These are phyloP conservation scores for Hipposideros armiger DNA, from an alignment of 2,113 vertebrate species.

Conservation along the genomic window DNA sequence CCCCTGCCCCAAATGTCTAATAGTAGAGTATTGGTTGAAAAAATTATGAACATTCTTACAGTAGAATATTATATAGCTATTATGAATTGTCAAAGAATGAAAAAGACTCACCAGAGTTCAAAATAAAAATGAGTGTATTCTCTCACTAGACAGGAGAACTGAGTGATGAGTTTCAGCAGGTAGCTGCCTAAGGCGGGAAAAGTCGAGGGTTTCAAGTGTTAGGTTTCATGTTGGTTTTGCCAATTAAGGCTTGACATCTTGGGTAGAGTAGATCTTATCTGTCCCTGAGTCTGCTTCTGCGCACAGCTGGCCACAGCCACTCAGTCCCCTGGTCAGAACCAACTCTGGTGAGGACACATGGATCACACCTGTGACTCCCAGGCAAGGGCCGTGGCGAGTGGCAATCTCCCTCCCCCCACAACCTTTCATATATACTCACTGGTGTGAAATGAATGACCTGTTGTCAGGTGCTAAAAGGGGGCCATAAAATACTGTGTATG, in stretches of 20 bases:
- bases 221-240: neutral
- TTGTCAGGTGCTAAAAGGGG: neutral
- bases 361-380: fast-evolving
- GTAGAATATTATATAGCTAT: neutral
- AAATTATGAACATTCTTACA: neutral
- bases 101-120: neutral
- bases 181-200: neutral
- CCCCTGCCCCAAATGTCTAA: neutral
- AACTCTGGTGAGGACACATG: neutral
- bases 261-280: neutral
- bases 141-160: neutral
- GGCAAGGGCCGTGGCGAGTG: neutral
- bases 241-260: neutral
- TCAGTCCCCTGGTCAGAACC: neutral
- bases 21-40: neutral
- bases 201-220: neutral
- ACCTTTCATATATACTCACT: neutral
- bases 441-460: neutral
- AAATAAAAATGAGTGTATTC: neutral
- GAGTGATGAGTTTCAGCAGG: neutral
- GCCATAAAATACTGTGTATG: neutral
- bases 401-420: too few species aligned
- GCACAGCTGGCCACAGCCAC: neutral
- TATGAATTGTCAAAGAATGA: neutral
- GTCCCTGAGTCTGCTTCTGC: neutral